Base-by-base conservation (phyloP, 92 coral and sea anemone genomes). In the Blastomussa wellsi region DNA sequence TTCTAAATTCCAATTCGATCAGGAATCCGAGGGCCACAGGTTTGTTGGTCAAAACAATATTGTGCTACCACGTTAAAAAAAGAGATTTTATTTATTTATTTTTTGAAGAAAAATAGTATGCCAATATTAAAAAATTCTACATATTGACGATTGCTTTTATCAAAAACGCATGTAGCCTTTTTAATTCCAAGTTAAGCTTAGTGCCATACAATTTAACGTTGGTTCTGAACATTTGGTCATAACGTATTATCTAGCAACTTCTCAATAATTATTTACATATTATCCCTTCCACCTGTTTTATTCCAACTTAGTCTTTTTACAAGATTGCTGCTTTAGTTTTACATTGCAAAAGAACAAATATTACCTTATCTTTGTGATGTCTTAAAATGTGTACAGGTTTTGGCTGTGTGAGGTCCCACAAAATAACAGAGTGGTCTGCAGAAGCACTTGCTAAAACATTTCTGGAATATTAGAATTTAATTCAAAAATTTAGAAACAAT, bases 371-470 rank as follows among this genome's bases (percentile, higher is more conserved):
- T 86, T 93, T 96, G 86, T 96, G 97, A 82, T 94, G 99, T 16
- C 85, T 81, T 51, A 96, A 75, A 26, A 83, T 84, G 78, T 96
- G 99, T 4, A 91, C 99, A 57, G 97, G 96, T 51, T 90, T 94
- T 36, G 93, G 87, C 64, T 92, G 90, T 6, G 90, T 41, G 75
- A 96, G 62, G 68, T 96, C 99, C 99, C 99, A 96, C 59, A 96
- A 88, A 33, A 96, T 91, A 51, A 94, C 99, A 19, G 92, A 85
- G 33, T 82, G 79, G 74, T 96, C 99, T 32, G 98, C 98, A 26
- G 99, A 96, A 42, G 92, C 99, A 84, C 99, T 96, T 57, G 96
- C 95, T 65, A 96, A 81, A 49, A 94, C 93, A 79, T 95, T 95
- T 78, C 98, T 95, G 86, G 24, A 83, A 59, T 47, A 37, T 53